These are phyloP conservation scores for Papilio helenus DNA, from an alignment of 1,140 invertebrate genomes.

Conservation along the genomic window DNA sequence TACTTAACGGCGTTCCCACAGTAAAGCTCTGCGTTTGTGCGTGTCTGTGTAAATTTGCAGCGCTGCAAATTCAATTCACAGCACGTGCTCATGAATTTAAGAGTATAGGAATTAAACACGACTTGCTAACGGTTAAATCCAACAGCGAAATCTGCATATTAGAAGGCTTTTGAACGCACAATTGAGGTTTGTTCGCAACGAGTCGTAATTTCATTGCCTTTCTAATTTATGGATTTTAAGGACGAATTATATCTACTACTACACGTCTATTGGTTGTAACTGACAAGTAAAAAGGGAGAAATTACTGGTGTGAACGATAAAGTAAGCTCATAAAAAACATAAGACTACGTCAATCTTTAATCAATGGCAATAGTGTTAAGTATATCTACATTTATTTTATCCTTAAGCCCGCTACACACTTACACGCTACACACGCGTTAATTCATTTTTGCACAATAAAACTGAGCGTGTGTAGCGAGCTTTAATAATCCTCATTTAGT, in stretches of 20 bases:
- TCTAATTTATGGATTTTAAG: not conserved
- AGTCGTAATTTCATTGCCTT: not conserved
- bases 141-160: constrained; percentile 26
- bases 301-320: too few species aligned
- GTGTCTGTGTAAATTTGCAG: constrained; percentile 17
- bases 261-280: not conserved
- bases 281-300: not conserved
- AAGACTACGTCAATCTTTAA: too few species aligned
- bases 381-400: too few species aligned
- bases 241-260: not conserved
- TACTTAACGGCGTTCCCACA: constrained; percentile 15
- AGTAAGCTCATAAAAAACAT: too few species aligned
- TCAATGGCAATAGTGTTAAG: too few species aligned
- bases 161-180: constrained; percentile 21
- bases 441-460: too few species aligned
- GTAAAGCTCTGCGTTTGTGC: not conserved
- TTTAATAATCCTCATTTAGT: too few species aligned
- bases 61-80: constrained; percentile 6
- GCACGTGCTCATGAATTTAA: constrained; percentile 36
- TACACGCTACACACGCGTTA: too few species aligned
- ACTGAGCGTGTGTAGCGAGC: too few species aligned
- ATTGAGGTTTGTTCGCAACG: not conserved
- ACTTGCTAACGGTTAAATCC: constrained; percentile 23
- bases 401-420: too few species aligned
- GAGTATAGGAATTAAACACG: constrained; percentile 34